Conservation (phyloP, 2,797 vertebrate species). For the Chelidonichthys spinosus region DNA sequence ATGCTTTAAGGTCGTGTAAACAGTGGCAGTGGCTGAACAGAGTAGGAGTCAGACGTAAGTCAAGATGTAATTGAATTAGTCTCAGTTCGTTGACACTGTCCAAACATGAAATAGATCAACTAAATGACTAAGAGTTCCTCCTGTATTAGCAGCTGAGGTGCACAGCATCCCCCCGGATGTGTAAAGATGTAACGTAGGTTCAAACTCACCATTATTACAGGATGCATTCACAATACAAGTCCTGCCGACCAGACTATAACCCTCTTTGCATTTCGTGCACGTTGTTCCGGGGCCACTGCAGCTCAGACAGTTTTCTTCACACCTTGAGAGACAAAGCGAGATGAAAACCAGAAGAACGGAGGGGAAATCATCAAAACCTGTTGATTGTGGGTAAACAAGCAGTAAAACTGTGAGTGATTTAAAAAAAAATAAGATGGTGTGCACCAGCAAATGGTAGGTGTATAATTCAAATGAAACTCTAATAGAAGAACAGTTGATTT, state of each 20-base stretch:
- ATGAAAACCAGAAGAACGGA: background rate
- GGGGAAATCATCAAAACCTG: background rate
- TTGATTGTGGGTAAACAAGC: no score
- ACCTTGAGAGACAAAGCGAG: conserved; percentile 75
- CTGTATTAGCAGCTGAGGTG: background rate
- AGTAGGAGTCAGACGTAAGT: no score
- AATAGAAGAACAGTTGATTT: no score
- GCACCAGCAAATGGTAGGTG: background rate
- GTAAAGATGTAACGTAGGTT: background rate
- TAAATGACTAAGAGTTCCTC: background rate
- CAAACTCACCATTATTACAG: conserved; percentile 90
- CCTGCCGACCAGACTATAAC: conserved; percentile 85
- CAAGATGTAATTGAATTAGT: no score
- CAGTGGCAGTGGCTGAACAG: no score
- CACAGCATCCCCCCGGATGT: background rate
- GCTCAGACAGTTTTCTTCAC: conserved; percentile 88
- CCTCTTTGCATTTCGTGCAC: conserved; percentile 87
- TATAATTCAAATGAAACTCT: background rate
- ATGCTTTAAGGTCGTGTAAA: no score
- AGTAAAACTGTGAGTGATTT: background rate
- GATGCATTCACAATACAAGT: conserved; percentile 89
- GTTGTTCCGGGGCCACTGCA: conserved; percentile 87
- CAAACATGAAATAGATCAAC: background rate
- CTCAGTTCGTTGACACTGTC: fast-evolving
- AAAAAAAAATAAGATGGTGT: no score